Evolutionary conservation across 2,113 vertebrate species (phyloP).

Genomic region (Atherinomorus stipes): DNA sequence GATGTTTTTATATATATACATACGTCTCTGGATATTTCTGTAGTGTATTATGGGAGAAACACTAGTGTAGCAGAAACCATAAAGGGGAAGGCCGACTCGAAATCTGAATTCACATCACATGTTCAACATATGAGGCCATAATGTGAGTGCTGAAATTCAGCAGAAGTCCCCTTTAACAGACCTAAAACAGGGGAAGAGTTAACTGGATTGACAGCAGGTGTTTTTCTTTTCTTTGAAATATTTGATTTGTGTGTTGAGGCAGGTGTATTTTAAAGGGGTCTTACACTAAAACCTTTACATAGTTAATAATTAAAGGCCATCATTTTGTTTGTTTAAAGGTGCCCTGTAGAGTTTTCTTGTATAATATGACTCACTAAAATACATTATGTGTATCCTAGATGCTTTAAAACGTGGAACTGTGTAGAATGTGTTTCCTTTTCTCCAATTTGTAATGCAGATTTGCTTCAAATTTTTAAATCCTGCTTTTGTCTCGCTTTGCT

Average conservation of each 20-base stretch:
- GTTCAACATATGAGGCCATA: conserved; percentile 58
- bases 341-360: conserved; percentile 11
- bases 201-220: conserved; percentile 39
- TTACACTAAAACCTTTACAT: conserved; percentile 11
- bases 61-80: conserved; percentile 83
- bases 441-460: neutral
- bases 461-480: neutral
- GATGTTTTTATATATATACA: conserved; percentile 76
- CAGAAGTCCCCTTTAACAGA: conserved; percentile 68
- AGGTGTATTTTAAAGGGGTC: conserved; percentile 9
- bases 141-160: conserved; percentile 63
- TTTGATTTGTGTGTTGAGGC: conserved; percentile 21
- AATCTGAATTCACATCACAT: conserved; percentile 52
- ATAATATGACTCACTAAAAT: conserved; percentile 2
- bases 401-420: neutral
- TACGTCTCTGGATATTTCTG: conserved; percentile 83
- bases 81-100: conserved; percentile 57
- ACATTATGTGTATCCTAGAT: neutral
- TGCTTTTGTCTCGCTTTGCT: neutral
- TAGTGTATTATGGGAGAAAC: conserved; percentile 82
- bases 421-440: conserved; percentile 18
- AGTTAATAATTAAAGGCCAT: conserved; percentile 35
- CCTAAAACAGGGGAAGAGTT: conserved; percentile 47
- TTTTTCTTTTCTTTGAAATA: conserved; percentile 57
- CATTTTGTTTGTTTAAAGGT: conserved; percentile 6